A percentile compares a stretch with the other conserved stretches of the same genome.
Evolutionary conservation across 2,797 vertebrate genomes (phyloP).

Genomic region (Apogon hyalosoma): DNA sequence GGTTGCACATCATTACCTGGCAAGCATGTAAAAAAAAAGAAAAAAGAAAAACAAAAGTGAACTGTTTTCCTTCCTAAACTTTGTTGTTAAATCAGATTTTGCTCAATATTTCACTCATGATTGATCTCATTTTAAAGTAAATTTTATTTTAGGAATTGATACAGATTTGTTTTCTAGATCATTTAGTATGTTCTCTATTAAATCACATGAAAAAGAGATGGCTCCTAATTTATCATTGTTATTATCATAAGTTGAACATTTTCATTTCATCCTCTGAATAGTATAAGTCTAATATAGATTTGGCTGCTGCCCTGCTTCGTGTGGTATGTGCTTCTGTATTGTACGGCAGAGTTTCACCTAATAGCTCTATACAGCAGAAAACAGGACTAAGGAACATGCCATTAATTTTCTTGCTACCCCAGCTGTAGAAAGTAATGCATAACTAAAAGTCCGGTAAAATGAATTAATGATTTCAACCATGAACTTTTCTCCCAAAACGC

Average conservation of each 20-base stretch:
- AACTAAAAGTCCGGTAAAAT: slow-evolving; percentile 97
- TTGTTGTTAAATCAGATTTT: slow-evolving; percentile 37
- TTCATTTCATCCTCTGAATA: slow-evolving; percentile 68
- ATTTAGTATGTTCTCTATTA: slow-evolving; percentile 40
- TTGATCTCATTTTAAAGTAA: slow-evolving; percentile 34
- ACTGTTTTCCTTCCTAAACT: slow-evolving; percentile 13
- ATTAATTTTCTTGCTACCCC: slow-evolving; percentile 92
- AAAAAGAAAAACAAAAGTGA: no score
- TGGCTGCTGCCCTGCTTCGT: slow-evolving; percentile 64
- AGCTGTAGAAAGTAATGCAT: slow-evolving; percentile 94
- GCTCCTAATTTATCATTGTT: slow-evolving; percentile 33
- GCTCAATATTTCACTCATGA: slow-evolving; percentile 27
- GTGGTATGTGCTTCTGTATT: slow-evolving; percentile 51
- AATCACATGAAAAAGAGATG: slow-evolving; percentile 39
- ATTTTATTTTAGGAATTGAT: no score
- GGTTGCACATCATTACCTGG: slow-evolving; percentile 70
- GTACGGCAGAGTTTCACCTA: slow-evolving; percentile 70
- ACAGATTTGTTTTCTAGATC: background rate
- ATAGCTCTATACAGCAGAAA: slow-evolving; percentile 66
- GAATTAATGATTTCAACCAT: slow-evolving; percentile 98
- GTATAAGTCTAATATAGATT: slow-evolving; percentile 72
- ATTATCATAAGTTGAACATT: slow-evolving; percentile 31
- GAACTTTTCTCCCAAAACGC: slow-evolving; percentile 97
- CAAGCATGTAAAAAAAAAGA: slow-evolving; percentile 32
- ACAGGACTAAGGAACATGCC: slow-evolving; percentile 72